Evolutionary conservation across 2,888 invertebrate genomes (phyloP).

Genomic region (Harpagoxenus sublaevis): DNA sequence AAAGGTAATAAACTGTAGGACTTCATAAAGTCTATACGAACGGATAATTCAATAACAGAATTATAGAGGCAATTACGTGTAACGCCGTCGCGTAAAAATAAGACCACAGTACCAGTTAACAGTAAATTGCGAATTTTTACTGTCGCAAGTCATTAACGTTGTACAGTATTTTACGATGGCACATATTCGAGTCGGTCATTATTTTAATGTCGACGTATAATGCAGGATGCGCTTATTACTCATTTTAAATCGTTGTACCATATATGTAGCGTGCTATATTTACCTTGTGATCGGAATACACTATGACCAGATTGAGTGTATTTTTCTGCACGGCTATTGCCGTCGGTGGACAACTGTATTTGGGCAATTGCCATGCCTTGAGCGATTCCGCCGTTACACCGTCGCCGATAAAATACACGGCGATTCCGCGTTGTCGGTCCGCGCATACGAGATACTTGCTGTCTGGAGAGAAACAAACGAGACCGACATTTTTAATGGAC

Average conservation of each 20-base stretch:
- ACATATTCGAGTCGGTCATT: slow-evolving; percentile 7
- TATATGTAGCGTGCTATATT: slow-evolving; percentile 2
- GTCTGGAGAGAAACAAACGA: slow-evolving; percentile 85
- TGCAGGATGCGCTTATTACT: neutral
- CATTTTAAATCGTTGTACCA: neutral
- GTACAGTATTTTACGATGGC: slow-evolving; percentile 1
- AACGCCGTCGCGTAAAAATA: slow-evolving; percentile 18
- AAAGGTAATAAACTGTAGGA: slow-evolving; percentile 17
- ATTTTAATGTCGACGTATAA: slow-evolving; percentile 12
- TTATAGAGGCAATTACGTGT: slow-evolving; percentile 30
- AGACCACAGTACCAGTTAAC: neutral
- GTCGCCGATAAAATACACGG: slow-evolving; percentile 88
- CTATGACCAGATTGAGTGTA: slow-evolving; percentile 89
- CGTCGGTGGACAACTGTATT: slow-evolving; percentile 90
- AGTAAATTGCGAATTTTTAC: slow-evolving; percentile 15
- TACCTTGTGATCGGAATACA: slow-evolving; percentile 94
- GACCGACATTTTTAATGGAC: slow-evolving; percentile 74
- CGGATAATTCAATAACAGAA: slow-evolving; percentile 20
- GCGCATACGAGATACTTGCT: slow-evolving; percentile 90
- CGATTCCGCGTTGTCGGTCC: slow-evolving; percentile 90
- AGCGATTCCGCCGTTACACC: slow-evolving; percentile 70
- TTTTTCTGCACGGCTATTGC: slow-evolving; percentile 90
- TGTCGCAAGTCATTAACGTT: slow-evolving; percentile 12
- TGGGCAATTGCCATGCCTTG: slow-evolving; percentile 89
- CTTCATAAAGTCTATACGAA: slow-evolving; percentile 22